These are phyloP conservation scores for Eubasilissa regina DNA, from an alignment of 1,140 invertebrate species.

Conservation along the genomic window DNA sequence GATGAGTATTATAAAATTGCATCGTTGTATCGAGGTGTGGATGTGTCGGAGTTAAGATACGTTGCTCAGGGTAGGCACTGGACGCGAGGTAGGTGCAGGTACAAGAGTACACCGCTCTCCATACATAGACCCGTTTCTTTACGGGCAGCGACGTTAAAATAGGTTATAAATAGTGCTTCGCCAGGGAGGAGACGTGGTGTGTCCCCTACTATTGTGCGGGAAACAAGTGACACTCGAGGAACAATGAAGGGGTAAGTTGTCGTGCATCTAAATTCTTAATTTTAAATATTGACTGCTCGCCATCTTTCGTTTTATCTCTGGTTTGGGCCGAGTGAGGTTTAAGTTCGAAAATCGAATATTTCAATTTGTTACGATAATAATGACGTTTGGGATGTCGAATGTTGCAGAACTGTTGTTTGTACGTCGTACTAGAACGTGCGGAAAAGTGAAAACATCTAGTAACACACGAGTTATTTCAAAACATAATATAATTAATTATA, in stretches of 20 bases:
- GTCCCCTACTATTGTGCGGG: slow-evolving; percentile 27
- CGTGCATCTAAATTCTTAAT: background rate
- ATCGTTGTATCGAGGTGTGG: too few relatives aligned
- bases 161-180: slow-evolving; percentile 56
- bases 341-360: background rate
- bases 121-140: slow-evolving; percentile 50
- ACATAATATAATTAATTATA: too few relatives aligned
- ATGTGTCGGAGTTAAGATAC: too few relatives aligned
- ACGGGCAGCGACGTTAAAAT: slow-evolving; percentile 50
- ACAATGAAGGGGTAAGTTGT: slow-evolving; percentile 23
- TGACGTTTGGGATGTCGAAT: too few relatives aligned
- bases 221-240: slow-evolving; percentile 25
- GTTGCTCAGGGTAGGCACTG: too few relatives aligned
- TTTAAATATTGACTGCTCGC: background rate
- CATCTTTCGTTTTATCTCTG: slow-evolving; percentile 1
- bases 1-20: too few relatives aligned
- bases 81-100: too few relatives aligned
- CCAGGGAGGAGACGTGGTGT: slow-evolving; percentile 6
- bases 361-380: background rate
- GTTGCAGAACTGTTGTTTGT: too few relatives aligned
- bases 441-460: too few relatives aligned
- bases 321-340: background rate
- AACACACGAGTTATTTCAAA: too few relatives aligned
- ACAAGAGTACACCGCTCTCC: background rate
- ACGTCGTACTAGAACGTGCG: too few relatives aligned